Evolutionary conservation across 2,888 invertebrate genomes (phyloP).

Genomic region (Sussaba pulchella): DNA sequence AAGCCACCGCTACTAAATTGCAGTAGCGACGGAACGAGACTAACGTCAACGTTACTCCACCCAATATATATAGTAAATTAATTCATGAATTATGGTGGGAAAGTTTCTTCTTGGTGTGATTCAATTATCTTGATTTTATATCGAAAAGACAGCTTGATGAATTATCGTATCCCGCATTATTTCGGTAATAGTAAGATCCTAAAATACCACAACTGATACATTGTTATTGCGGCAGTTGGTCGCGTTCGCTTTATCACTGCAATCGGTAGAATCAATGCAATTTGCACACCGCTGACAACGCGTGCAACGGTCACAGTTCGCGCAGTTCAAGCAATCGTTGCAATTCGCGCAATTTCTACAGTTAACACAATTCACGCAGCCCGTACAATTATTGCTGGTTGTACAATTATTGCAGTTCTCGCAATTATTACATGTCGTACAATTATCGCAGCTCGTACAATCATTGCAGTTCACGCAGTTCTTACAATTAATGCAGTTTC

Average conservation of each 20-base stretch:
- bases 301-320: too few species aligned
- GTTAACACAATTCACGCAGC: background rate
- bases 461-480: conserved; percentile 4
- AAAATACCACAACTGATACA: too few species aligned
- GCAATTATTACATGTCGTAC: too few species aligned
- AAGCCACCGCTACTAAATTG: background rate
- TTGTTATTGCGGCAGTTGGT: too few species aligned
- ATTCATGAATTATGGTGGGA: too few species aligned
- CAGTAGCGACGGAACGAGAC: conserved; percentile 1
- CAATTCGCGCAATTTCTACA: background rate
- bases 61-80: background rate
- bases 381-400: background rate
- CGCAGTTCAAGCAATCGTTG: too few species aligned
- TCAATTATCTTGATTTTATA: too few species aligned
- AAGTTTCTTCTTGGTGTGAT: too few species aligned
- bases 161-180: too few species aligned
- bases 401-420: background rate
- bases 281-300: background rate
- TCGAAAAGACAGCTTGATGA: too few species aligned
- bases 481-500: background rate
- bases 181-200: too few species aligned
- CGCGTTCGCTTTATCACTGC: too few species aligned
- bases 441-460: background rate
- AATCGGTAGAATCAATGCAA: background rate
- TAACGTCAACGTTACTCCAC: background rate